These are phyloP conservation scores for Drosophila yakuba DNA, from an alignment of 1,140 invertebrate genomes.

Conservation along the genomic window DNA sequence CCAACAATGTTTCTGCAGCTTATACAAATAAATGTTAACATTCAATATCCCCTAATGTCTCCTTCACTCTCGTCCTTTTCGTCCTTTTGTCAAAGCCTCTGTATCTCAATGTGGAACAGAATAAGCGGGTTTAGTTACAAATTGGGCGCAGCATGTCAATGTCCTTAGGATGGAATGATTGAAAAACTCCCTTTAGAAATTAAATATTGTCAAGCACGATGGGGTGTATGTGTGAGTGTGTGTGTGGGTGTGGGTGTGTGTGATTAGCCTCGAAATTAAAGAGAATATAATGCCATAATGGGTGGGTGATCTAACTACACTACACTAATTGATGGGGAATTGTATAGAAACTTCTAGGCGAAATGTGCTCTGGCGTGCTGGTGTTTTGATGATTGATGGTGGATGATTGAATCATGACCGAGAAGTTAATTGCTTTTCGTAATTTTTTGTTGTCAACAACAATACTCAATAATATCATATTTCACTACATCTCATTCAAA, in stretches of 20 bases:
- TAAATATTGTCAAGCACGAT: conserved; percentile 78
- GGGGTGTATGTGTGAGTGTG: conserved; percentile 14
- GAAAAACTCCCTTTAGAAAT: conserved; percentile 51
- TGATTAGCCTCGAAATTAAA: conserved; percentile 22
- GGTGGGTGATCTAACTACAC: conserved; percentile 22
- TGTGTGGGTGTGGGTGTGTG: conserved; percentile 7
- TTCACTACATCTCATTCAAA: conserved; percentile 64
- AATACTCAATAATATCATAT: conserved; percentile 50
- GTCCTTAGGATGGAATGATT: conserved; percentile 34
- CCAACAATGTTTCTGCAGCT: conserved; percentile 62
- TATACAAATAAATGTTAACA: conserved; percentile 70
- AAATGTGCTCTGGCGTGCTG: conserved; percentile 29
- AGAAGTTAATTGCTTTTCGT: conserved; percentile 67
- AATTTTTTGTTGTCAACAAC: conserved; percentile 50
- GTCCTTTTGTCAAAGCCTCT: conserved; percentile 38
- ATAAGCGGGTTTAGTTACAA: conserved; percentile 45
- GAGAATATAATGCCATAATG: conserved; percentile 9
- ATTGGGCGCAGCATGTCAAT: conserved; percentile 39
- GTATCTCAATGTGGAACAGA: conserved; percentile 50
- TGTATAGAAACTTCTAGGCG: conserved; percentile 4
- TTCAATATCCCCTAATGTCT: conserved; percentile 61
- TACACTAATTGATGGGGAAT: conserved; percentile 12
- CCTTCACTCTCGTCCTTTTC: background rate
- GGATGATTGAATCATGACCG: conserved; percentile 45
- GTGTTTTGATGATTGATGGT: conserved; percentile 18